phyloP scores from a whole-genome alignment of 2,797 vertebrate genomes.

The Emys orbicularis region DNA sequence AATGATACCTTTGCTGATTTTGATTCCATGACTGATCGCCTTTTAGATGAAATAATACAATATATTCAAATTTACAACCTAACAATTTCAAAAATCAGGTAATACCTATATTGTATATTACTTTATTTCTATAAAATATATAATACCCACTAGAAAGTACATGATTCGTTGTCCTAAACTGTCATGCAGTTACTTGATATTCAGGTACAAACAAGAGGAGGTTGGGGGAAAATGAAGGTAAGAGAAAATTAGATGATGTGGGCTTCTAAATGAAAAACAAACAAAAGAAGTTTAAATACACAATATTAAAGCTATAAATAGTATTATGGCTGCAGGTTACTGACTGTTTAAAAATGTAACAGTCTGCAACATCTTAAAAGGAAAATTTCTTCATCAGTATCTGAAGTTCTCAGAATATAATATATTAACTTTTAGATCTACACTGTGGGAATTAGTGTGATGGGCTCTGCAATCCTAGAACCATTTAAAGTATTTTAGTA shows the following conservation, averaged over 20 bases:
- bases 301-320: neutral
- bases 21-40: slow-evolving; percentile 98
- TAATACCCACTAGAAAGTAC: neutral
- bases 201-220: neutral
- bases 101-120: slow-evolving; percentile 70
- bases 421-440: neutral
- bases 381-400: neutral
- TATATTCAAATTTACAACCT: slow-evolving; percentile 99
- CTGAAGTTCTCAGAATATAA: neutral
- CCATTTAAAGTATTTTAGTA: neutral
- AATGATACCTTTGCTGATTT: slow-evolving; percentile 99
- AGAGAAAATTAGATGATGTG: neutral
- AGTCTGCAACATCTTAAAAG: neutral
- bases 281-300: neutral
- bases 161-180: slow-evolving; percentile 53
- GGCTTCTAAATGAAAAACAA: neutral
- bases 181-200: neutral
- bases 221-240: neutral
- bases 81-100: slow-evolving; percentile 98
- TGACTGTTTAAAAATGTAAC: neutral
- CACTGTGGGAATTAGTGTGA: neutral
- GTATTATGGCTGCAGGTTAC: neutral
- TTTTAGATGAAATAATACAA: slow-evolving; percentile 98
- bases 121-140: slow-evolving; percentile 25
- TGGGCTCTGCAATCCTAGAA: neutral